phyloP scores from a whole-genome alignment of 2,888 invertebrate genomes.

The Oscheius onirici region DNA sequence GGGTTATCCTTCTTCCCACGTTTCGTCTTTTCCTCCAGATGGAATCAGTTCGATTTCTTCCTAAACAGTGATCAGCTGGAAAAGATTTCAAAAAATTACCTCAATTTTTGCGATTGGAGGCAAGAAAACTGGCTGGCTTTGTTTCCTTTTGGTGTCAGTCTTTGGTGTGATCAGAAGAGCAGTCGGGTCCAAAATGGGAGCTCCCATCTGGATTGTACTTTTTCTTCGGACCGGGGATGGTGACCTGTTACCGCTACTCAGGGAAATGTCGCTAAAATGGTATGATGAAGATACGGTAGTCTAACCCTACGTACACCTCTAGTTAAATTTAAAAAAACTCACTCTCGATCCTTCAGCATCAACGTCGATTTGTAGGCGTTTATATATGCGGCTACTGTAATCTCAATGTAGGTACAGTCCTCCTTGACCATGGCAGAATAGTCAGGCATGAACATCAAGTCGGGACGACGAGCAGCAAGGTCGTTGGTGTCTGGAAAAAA shows the following conservation, averaged over 20 bases:
- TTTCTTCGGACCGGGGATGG: conserved; percentile 29
- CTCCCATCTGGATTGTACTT: conserved; percentile 29
- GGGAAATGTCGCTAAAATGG: not conserved
- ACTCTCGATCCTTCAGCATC: conserved; percentile 55
- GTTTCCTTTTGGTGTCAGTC: conserved; percentile 4
- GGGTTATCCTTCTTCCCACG: conserved; percentile 6
- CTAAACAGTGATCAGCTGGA: not conserved
- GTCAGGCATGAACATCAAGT: conserved; percentile 60
- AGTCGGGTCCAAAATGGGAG: conserved; percentile 47
- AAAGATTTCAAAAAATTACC: not conserved
- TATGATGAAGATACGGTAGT: too few relatives aligned
- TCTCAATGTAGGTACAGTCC: conserved; percentile 61
- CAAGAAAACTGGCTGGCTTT: not conserved
- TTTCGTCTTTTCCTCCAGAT: not conserved
- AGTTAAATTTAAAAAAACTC: not conserved
- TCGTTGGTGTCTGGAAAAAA: conserved; percentile 42
- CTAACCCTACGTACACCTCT: too few relatives aligned
- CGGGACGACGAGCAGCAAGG: conserved; percentile 52
- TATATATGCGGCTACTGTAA: conserved; percentile 54
- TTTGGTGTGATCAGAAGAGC: conserved; percentile 46
- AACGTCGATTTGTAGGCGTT: conserved; percentile 59
- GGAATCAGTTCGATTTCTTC: conserved; percentile 23
- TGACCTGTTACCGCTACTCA: not conserved
- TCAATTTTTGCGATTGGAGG: conserved; percentile 18
- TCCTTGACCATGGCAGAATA: conserved; percentile 53